Evolutionary conservation across 2,888 invertebrate genomes (phyloP).

Genomic region (Pristionchus maxplancki): DNA sequence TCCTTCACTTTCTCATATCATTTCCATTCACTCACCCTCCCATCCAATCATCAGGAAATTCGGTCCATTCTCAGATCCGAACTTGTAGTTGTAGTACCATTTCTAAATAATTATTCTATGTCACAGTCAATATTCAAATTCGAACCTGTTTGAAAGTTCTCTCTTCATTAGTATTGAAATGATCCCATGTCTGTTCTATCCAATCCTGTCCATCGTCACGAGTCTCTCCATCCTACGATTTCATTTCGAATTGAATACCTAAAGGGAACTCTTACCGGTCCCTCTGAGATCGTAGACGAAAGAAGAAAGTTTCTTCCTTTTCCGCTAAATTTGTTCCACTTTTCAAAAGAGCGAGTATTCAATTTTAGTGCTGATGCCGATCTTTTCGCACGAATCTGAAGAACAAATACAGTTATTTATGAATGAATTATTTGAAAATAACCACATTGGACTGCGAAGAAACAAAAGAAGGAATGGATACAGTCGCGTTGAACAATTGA

Average conservation of each 20-base stretch:
- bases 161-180: constrained; percentile 61
- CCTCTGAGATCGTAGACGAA: no score
- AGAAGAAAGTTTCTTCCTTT: background rate
- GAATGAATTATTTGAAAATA: no score
- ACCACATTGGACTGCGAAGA: background rate
- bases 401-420: no score
- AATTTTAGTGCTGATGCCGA: background rate
- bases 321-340: background rate
- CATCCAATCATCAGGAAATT: constrained; percentile 96
- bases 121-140: no score
- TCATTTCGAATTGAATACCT: no score
- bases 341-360: background rate
- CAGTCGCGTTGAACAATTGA: background rate
- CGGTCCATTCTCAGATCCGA: constrained; percentile 82
- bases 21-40: constrained; percentile 83
- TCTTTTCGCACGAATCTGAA: background rate
- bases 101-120: background rate
- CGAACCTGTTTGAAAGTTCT: constrained; percentile 61
- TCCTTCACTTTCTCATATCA: no score
- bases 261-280: no score
- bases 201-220: constrained; percentile 31
- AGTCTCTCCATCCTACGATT: background rate
- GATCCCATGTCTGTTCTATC: constrained; percentile 59
- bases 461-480: background rate
- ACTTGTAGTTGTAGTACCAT: constrained; percentile 28